Evolutionary conservation across 2,888 invertebrate genomes (phyloP).

Genomic region (Spicauda simplicius): DNA sequence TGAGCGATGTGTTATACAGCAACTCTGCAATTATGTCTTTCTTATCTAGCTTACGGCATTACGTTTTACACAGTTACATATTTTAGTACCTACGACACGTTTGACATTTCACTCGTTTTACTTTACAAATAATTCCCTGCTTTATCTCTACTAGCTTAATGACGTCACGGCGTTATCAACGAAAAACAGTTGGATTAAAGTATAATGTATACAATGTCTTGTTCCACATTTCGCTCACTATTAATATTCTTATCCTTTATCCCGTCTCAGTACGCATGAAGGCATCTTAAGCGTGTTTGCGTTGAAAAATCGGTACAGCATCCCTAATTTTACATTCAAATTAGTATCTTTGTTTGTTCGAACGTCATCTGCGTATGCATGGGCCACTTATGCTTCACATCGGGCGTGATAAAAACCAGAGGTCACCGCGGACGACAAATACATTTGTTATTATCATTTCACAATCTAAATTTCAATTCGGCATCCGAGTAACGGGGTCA

Average conservation of each 20-base stretch:
- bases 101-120: not conserved
- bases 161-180: not conserved
- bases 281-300: slow-evolving; percentile 59
- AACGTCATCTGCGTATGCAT: slow-evolving; percentile 75
- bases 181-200: not conserved
- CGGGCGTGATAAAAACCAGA: slow-evolving; percentile 63
- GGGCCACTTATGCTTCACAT: slow-evolving; percentile 63
- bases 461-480: slow-evolving; percentile 78
- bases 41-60: slow-evolving; percentile 6
- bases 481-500: slow-evolving; percentile 79
- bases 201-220: not conserved
- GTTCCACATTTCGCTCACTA: not conserved
- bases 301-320: slow-evolving; percentile 69
- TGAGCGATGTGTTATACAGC: not conserved
- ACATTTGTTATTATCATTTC: slow-evolving; percentile 76
- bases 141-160: not conserved
- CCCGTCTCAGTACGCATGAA: not conserved
- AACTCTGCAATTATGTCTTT: slow-evolving; percentile 10
- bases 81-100: not conserved
- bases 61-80: not conserved
- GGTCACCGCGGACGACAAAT: slow-evolving; percentile 73
- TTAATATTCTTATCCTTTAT: not conserved
- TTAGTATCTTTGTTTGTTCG: slow-evolving; percentile 74
- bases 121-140: not conserved
- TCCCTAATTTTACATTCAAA: slow-evolving; percentile 76